A percentile compares a stretch with the other conserved stretches of the same genome.
phyloP scores from a whole-genome alignment of 30 jellyfish, hydroid and myxozoan species.

The Sanderia malayensis region DNA sequence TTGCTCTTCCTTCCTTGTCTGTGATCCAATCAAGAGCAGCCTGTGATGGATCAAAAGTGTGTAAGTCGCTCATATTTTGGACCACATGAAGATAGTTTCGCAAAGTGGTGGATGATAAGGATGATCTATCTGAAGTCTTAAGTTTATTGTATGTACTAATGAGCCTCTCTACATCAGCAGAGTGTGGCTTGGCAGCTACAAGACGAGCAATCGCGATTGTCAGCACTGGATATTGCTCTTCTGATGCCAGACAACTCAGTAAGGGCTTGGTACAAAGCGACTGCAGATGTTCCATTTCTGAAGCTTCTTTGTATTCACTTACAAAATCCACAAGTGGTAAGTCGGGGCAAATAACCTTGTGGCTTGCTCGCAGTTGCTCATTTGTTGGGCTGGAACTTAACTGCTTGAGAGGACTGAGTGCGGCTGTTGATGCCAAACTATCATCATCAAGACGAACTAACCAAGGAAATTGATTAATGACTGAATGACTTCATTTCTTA shows the following conservation, averaged over 20 bases:
- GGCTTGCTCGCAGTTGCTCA: slow-evolving; percentile 13
- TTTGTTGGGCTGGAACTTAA: slow-evolving; percentile 20
- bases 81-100: slow-evolving; percentile 4
- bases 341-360: slow-evolving; percentile 17
- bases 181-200: slow-evolving; percentile 54
- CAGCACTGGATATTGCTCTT: neutral
- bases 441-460: slow-evolving; percentile 36
- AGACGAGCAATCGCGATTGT: slow-evolving; percentile 31
- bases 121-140: slow-evolving; percentile 29
- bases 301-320: slow-evolving; percentile 20
- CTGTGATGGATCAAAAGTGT: slow-evolving; percentile 23
- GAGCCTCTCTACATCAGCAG: slow-evolving; percentile 49
- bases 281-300: neutral
- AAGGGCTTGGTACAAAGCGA: slow-evolving; percentile 8
- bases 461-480: slow-evolving; percentile 20
- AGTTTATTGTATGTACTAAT: slow-evolving; percentile 26
- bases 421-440: slow-evolving; percentile 24
- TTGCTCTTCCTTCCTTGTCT: neutral
- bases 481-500: slow-evolving; percentile 33
- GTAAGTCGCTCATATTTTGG: slow-evolving; percentile 25
- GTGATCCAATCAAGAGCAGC: slow-evolving; percentile 41
- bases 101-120: neutral
- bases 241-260: slow-evolving; percentile 14
- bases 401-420: slow-evolving; percentile 8
- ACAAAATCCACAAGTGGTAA: slow-evolving; percentile 6